Conservation (phyloP, 1,140 invertebrate species). For the Drosophila nikananu region DNA sequence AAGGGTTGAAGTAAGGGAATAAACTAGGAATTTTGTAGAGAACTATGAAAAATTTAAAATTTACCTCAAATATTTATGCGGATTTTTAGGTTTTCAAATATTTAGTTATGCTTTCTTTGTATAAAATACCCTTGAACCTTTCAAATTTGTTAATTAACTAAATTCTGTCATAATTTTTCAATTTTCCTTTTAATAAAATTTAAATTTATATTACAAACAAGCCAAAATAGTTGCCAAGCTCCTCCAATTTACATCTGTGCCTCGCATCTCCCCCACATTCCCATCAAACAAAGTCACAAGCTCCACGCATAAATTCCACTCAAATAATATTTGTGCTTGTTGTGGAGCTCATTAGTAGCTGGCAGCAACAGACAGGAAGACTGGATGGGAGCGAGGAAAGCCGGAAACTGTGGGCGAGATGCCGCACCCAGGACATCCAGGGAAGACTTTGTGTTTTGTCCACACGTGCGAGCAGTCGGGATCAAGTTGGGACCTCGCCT, state of each 20-base stretch:
- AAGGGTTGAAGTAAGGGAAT: not conserved
- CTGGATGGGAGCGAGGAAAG: slow-evolving; percentile 1
- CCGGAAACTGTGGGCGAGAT: slow-evolving; percentile 58
- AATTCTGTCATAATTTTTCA: not conserved
- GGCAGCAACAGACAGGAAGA: slow-evolving; percentile 59
- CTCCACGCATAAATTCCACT: slow-evolving; percentile 72
- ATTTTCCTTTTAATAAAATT: not conserved
- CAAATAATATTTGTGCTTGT: slow-evolving; percentile 80
- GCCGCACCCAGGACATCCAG: slow-evolving; percentile 49
- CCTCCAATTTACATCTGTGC: not conserved
- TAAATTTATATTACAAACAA: not conserved
- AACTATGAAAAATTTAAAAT: not conserved
- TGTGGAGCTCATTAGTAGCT: slow-evolving; percentile 81
- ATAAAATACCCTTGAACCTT: no score
- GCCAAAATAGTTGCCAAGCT: slow-evolving; percentile 27
- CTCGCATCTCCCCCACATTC: slow-evolving; percentile 1
- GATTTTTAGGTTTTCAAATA: no score
- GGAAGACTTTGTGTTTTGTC: slow-evolving; percentile 34
- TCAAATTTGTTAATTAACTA: not conserved
- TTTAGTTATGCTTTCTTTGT: not conserved
- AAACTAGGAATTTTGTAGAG: not conserved
- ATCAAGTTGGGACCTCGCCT: slow-evolving; percentile 44
- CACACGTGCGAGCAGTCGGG: slow-evolving; percentile 43
- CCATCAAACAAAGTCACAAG: slow-evolving; percentile 29
- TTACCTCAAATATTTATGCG: not conserved